phyloP scores from a whole-genome alignment of 2,888 invertebrate species.

The Caenorhabditis auriculariae region DNA sequence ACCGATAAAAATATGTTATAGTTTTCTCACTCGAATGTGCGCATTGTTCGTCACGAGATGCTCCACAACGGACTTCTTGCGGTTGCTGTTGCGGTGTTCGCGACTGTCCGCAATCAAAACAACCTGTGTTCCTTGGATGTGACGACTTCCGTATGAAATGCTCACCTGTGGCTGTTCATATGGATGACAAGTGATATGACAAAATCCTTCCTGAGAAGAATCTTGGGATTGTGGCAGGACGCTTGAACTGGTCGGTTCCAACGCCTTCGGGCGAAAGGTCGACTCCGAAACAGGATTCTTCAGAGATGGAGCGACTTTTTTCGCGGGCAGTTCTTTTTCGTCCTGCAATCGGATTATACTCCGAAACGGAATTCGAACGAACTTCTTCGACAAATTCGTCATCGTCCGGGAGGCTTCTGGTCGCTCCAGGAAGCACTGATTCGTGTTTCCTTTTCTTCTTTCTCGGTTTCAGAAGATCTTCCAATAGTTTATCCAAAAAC shows the following conservation, averaged over 20 bases:
- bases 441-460: no score
- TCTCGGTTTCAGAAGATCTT: no score
- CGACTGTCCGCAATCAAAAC: conserved; percentile 54
- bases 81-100: conserved; percentile 37
- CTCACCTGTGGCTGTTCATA: conserved; percentile 4
- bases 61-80: conserved; percentile 32
- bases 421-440: not conserved
- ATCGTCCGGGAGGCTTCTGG: not conserved
- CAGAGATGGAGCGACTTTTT: not conserved
- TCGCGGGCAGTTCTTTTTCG: not conserved
- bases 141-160: no score
- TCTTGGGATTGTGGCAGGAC: no score
- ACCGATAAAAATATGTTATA: not conserved
- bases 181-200: conserved; percentile 4
- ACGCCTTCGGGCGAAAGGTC: not conserved
- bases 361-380: not conserved
- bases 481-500: conserved; percentile 4
- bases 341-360: not conserved
- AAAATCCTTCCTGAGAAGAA: no score
- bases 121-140: no score
- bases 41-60: conserved; percentile 27
- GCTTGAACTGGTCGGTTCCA: no score
- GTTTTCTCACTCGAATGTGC: conserved; percentile 14
- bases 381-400: not conserved
- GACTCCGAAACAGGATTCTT: not conserved